A percentile compares a stretch with the other conserved stretches of the same genome.
Conservation (phyloP, 2,888 invertebrate species). For the Spatulosminthurus flaviceps region DNA sequence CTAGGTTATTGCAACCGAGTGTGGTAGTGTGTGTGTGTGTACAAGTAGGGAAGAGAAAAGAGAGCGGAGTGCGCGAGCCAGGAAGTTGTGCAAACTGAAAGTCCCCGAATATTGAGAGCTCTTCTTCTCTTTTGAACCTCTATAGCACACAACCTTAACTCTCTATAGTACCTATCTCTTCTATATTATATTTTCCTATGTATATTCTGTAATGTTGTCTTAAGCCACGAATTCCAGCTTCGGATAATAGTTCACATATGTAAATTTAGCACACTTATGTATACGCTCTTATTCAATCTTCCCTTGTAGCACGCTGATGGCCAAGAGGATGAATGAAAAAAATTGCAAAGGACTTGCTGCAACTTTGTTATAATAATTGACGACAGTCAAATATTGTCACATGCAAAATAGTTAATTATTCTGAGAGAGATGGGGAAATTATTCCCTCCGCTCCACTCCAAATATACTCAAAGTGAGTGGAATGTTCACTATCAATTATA, state of each 20-base stretch:
- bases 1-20: constrained; percentile 7
- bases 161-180: neutral
- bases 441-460: no score
- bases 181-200: no score
- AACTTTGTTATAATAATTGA: constrained; percentile 7
- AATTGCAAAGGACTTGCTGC: neutral
- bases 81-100: constrained; percentile 25
- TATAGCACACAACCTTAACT: neutral
- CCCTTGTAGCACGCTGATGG: no score
- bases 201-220: no score
- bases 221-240: constrained; percentile 14
- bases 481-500: no score
- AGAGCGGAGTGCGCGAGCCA: constrained; percentile 25
- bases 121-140: no score
- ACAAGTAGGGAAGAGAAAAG: constrained; percentile 9
- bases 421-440: neutral
- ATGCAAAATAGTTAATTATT: neutral
- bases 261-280: constrained; percentile 19
- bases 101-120: constrained; percentile 13
- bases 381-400: constrained; percentile 11
- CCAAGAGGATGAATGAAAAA: constrained; percentile 4
- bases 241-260: constrained; percentile 18
- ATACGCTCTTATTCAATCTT: neutral
- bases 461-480: no score
- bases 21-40: no score